Base-by-base conservation (phyloP, 2,797 vertebrate species). In the Sebastes hopkinsi region DNA sequence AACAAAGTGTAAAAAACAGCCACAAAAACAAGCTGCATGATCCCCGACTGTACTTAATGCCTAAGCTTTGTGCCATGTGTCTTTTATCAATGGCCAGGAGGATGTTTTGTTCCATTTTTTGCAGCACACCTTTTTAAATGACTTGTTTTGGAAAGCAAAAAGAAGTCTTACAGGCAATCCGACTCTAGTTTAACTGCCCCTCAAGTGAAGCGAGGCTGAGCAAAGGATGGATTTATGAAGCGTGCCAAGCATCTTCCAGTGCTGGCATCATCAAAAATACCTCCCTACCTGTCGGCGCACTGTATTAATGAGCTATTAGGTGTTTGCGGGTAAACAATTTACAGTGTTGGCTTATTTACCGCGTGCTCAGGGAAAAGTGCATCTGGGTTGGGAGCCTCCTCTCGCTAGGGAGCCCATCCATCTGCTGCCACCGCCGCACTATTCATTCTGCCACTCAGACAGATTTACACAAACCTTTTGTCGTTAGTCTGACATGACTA, bases 391-490 rank as follows among this genome's bases (percentile, higher is more conserved):
- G 87, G 87, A 89, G 92, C 79, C 81, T 87, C 84, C 70, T 76
- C 89, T 89, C 68, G 36, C 84, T 69, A 62, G 88, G 88, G 80
- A 91, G 86, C 82, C 79, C 90, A 95, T 95, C 93, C 90, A 94
- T 96, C 93, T 95, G 91, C 89, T 91, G 92, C 91, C 89, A 90
- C 87, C 67, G 60, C 74, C 72, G 67, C 13, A 8, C 89, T 79
- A 90, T 95, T 94, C 86, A 91, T 89, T 91, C 82, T 72, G 81
- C 71, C 87, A 83, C 79, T 86, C 23, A 80, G 93, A 94, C 93
- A 94, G 91, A 96, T 95, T 95, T 96, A 96, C 93, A 94, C 91
- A 93, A 93, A 91, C 82, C 88, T 91, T 94, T 90, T 92, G 92
- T 92, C 82, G 82, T 94, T 89, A 89, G 89, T 61, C 85, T 94